phyloP scores from a whole-genome alignment of 2,113 vertebrate species.

The Pomatostomus ruficeps region DNA sequence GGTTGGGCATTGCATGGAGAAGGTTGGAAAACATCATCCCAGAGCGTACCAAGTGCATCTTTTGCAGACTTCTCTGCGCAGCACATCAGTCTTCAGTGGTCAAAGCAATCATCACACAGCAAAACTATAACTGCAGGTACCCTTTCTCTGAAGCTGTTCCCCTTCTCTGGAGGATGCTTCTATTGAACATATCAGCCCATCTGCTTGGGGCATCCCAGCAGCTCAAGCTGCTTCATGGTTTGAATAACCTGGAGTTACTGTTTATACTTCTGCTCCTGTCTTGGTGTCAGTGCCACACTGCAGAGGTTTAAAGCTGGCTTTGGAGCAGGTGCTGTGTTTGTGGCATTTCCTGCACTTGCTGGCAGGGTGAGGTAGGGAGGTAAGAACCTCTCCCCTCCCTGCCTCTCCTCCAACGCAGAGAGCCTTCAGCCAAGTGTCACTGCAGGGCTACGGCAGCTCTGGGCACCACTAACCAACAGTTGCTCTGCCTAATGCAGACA shows the following conservation, averaged over 20 bases:
- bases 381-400: background rate
- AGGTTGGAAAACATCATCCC: background rate
- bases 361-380: background rate
- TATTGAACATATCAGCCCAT: slow-evolving; percentile 1
- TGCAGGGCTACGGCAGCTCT: background rate
- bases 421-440: background rate
- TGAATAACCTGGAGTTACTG: background rate
- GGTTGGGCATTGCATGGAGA: background rate
- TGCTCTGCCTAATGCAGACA: background rate
- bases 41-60: background rate
- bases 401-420: background rate
- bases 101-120: background rate
- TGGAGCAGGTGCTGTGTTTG: background rate
- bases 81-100: background rate
- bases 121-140: background rate
- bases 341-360: background rate
- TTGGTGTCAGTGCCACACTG: background rate
- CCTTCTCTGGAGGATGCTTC: background rate
- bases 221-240: slow-evolving; percentile 12
- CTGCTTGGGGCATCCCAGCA: slow-evolving; percentile 36
- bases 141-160: background rate
- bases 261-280: slow-evolving; percentile 19
- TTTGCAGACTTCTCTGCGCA: background rate
- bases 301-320: background rate
- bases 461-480: background rate